Base-by-base conservation (phyloP, 2,888 invertebrate species). In the Orthosia incerta region DNA sequence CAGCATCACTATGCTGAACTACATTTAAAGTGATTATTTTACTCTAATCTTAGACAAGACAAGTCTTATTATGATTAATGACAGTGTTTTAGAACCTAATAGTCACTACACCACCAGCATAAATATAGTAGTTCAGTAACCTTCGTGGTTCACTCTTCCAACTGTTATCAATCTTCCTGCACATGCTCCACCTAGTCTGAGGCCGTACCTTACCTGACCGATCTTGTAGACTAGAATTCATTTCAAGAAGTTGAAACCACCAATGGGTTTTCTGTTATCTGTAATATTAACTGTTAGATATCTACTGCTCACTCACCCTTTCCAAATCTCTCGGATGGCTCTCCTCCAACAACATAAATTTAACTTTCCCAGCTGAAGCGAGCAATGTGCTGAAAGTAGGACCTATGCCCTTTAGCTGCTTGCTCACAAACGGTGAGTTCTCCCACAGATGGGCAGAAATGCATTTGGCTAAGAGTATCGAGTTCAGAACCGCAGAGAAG, bases 241-340 rank as follows among this genome's bases (percentile, higher is more conserved):
- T 12, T 11, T 1, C 9, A 60, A 11, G n/a, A 39, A 39, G 9
- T 39, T 9, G 39, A 39, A 39, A 39, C 39, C 39, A 9, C 39
- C 7, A 39, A 9, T 39, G 39, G n/a, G n/a, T n/a, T n/a, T 39
- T 39, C 1, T 39, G 39, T 39, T 9, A 9, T 39, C 39, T 39
- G 9, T 39, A 7, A 39, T 39, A 39, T 39, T 39, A 39, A 9
- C 39, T 9, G 39, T 39, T 39, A 39, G 1, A 9, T 39, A 39
- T 39, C 39, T 39, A 39, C 39, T 39, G 39, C 9, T 39, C 11
- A 81, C 91, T 87, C 80, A 97, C 97, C 94, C 97, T 94, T 95
- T 98, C 98, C 84, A 98, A 94, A 88, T 98, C 97, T 86, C 98
- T 96, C 2, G 98, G 98, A 94, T 98, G 97, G 45, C 97, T 97